Evolutionary conservation across 2,888 invertebrate species (phyloP).

Genomic region (Arctia plantaginis): DNA sequence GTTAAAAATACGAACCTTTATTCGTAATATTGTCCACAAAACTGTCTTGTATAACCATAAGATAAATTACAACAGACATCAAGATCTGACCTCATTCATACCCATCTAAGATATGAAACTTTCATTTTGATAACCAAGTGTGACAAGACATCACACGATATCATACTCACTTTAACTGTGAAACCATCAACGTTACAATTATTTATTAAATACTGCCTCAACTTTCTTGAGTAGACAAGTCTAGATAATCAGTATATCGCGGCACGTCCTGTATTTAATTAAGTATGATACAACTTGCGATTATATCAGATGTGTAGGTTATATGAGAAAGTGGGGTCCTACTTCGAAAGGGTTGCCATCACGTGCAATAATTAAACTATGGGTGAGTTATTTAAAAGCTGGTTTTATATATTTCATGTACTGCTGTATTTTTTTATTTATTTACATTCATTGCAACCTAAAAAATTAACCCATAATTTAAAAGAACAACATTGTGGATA

Average conservation of each 20-base stretch:
- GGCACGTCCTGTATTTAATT: slow-evolving; percentile 45
- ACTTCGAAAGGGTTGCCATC: slow-evolving; percentile 25
- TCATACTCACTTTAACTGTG: neutral
- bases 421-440: too few species aligned
- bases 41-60: neutral
- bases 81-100: slow-evolving; percentile 1
- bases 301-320: slow-evolving; percentile 26
- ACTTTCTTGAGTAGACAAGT: slow-evolving; percentile 20
- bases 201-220: neutral
- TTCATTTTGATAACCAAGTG: slow-evolving; percentile 17
- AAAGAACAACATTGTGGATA: too few species aligned
- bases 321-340: slow-evolving; percentile 38
- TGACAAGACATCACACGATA: slow-evolving; percentile 8
- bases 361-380: neutral
- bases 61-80: neutral
- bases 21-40: neutral
- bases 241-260: slow-evolving; percentile 37
- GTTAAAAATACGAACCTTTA: neutral
- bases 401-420: too few species aligned
- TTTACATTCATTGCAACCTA: too few species aligned
- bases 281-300: slow-evolving; percentile 41
- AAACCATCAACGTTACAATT: neutral
- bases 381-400: neutral
- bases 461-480: too few species aligned
- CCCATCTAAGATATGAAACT: slow-evolving; percentile 5